phyloP scores from a whole-genome alignment of 2,888 invertebrate species.

The Sinohyriopsis cumingii region DNA sequence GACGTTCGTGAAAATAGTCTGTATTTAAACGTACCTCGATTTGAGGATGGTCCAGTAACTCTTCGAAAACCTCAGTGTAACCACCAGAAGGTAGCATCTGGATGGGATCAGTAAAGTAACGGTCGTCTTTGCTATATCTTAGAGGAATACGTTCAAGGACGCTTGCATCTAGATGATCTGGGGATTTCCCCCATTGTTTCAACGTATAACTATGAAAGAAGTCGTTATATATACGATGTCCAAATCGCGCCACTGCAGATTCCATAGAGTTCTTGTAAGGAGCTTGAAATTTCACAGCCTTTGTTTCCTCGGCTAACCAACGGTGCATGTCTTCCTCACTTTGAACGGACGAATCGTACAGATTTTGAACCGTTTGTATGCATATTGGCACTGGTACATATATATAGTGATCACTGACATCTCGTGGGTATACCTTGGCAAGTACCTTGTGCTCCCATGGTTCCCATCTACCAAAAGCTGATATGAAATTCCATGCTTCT shows the following conservation, averaged over 20 bases:
- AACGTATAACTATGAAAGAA: slow-evolving; percentile 11
- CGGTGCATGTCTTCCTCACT: neutral
- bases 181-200: slow-evolving; percentile 13
- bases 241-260: slow-evolving; percentile 7
- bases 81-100: slow-evolving; percentile 7
- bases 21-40: slow-evolving; percentile 1
- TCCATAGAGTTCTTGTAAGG: neutral
- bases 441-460: slow-evolving; percentile 5
- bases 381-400: slow-evolving; percentile 7
- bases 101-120: slow-evolving; percentile 10
- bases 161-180: slow-evolving; percentile 7
- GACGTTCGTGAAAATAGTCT: slow-evolving; percentile 2
- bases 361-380: slow-evolving; percentile 7
- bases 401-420: neutral
- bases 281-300: neutral
- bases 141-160: slow-evolving; percentile 14
- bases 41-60: slow-evolving; percentile 4
- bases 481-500: slow-evolving; percentile 7
- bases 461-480: slow-evolving; percentile 7
- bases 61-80: slow-evolving; percentile 9
- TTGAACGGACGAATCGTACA: slow-evolving; percentile 4
- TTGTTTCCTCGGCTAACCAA: neutral
- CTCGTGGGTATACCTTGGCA: neutral
- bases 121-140: slow-evolving; percentile 7
- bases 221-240: slow-evolving; percentile 1